Conservation (phyloP, 1,140 invertebrate species). For the Heliconius hermathena region DNA sequence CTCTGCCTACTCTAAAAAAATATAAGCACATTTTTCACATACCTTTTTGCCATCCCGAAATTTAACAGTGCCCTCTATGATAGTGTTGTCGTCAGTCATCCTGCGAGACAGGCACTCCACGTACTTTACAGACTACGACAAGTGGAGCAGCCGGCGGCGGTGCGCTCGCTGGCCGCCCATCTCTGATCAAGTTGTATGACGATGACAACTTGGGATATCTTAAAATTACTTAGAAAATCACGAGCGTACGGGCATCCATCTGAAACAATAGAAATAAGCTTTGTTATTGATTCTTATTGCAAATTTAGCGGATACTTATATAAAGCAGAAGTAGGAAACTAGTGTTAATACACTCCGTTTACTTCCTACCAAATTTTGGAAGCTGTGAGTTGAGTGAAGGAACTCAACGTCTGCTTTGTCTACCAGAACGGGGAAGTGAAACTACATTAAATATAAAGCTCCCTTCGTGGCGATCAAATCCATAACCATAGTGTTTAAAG, state of each 20-base stretch:
- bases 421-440: too few species aligned
- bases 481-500: too few species aligned
- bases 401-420: too few species aligned
- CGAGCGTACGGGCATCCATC: neutral
- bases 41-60: conserved; percentile 96
- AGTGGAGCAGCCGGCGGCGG: conserved; percentile 23
- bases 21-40: neutral
- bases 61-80: conserved; percentile 94
- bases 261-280: neutral
- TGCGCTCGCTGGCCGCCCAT: conserved; percentile 24
- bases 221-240: neutral
- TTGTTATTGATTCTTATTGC: too few species aligned
- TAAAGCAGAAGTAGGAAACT: too few species aligned
- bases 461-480: too few species aligned
- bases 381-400: too few species aligned
- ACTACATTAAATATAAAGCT: too few species aligned
- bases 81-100: conserved; percentile 79
- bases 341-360: too few species aligned
- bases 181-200: neutral
- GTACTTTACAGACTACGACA: conserved; percentile 5
- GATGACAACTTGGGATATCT: neutral
- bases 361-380: too few species aligned
- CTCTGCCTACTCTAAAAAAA: neutral
- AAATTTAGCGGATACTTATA: too few species aligned
- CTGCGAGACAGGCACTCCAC: neutral